Conservation (phyloP, 2,888 invertebrate genomes). For the Caenorhabditis imperialis region DNA sequence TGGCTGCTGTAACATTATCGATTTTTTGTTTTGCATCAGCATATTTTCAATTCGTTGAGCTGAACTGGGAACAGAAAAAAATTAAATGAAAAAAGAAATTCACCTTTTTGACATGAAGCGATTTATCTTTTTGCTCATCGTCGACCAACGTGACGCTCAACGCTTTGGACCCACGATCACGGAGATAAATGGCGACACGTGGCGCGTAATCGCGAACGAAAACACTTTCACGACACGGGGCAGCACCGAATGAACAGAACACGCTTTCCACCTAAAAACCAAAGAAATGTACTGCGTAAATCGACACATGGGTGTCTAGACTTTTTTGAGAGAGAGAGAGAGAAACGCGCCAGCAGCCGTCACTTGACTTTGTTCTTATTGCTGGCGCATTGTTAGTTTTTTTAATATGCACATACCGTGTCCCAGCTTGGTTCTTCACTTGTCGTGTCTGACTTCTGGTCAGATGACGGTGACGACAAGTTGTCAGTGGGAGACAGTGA, state of each 20-base stretch:
- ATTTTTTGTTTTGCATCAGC: too few species aligned
- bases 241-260: slow-evolving; percentile 67
- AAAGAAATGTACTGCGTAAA: too few species aligned
- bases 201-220: slow-evolving; percentile 65
- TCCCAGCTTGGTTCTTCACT: slow-evolving; percentile 55
- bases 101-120: slow-evolving; percentile 24
- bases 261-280: slow-evolving; percentile 68
- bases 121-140: slow-evolving; percentile 29
- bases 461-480: slow-evolving; percentile 44
- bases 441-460: slow-evolving; percentile 41
- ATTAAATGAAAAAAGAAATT: not conserved
- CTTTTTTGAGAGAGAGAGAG: too few species aligned
- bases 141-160: slow-evolving; percentile 61
- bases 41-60: not conserved
- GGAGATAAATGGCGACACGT: slow-evolving; percentile 66
- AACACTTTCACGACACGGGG: slow-evolving; percentile 71
- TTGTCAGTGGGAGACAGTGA: slow-evolving; percentile 31
- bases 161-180: slow-evolving; percentile 67
- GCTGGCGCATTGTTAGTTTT: too few species aligned
- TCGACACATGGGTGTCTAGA: too few species aligned
- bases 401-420: slow-evolving; percentile 17
- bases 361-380: too few species aligned
- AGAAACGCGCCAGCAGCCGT: too few species aligned
- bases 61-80: not conserved
- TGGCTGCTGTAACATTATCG: slow-evolving; percentile 17